phyloP scores from a whole-genome alignment of 2,888 invertebrate species.

The Erebia palarica region DNA sequence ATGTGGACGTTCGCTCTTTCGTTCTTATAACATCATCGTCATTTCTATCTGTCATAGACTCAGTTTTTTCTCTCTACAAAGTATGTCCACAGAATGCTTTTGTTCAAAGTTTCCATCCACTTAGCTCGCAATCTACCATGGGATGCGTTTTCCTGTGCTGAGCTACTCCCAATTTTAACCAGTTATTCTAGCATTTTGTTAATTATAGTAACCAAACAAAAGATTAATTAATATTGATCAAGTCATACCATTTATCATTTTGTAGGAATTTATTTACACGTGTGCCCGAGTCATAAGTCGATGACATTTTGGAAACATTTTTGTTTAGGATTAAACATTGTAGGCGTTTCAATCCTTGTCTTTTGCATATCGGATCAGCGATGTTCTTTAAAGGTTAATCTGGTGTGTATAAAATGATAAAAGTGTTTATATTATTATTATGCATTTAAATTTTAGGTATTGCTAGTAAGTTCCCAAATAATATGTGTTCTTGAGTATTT shows the following conservation, averaged over 20 bases:
- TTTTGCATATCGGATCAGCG: slow-evolving; percentile 59
- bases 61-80: neutral
- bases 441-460: neutral
- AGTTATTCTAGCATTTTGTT: neutral
- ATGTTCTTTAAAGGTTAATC: slow-evolving; percentile 12
- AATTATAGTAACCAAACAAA: too few species aligned
- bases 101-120: neutral
- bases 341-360: slow-evolving; percentile 58
- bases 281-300: slow-evolving; percentile 23
- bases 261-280: too few species aligned
- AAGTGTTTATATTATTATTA: neutral
- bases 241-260: too few species aligned
- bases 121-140: neutral
- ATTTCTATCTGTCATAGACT: neutral
- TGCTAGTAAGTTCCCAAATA: neutral
- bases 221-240: too few species aligned
- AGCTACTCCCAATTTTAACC: too few species aligned
- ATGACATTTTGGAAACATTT: slow-evolving; percentile 56
- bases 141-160: too few species aligned
- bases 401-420: slow-evolving; percentile 3
- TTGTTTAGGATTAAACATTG: slow-evolving; percentile 56
- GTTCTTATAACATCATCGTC: neutral
- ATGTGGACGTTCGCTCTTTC: neutral
- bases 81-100: neutral
- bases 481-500: neutral